Percentiles rank a stretch among this genome's conserved stretches.
These are phyloP conservation scores for Papilio polyxenes DNA, from an alignment of 1,140 invertebrate genomes.

Conservation along the genomic window DNA sequence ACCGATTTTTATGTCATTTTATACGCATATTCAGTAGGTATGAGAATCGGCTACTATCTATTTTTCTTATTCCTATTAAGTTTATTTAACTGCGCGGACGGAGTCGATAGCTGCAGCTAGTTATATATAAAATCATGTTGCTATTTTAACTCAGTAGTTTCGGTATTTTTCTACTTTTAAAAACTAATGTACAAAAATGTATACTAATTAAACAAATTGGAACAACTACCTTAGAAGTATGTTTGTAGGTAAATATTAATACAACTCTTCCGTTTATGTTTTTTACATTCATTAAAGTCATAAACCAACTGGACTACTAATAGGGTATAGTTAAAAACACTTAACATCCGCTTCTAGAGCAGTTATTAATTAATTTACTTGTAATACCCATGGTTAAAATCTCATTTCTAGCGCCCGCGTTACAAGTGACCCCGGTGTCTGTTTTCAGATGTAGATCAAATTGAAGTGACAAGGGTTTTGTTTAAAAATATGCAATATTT, in stretches of 20 bases:
- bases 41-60: too few species aligned
- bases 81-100: too few species aligned
- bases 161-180: too few species aligned
- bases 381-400: slow-evolving; percentile 70
- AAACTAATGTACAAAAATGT: too few species aligned
- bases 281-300: slow-evolving; percentile 40
- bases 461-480: slow-evolving; percentile 41
- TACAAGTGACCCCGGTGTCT: slow-evolving; percentile 49
- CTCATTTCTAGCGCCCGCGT: slow-evolving; percentile 60
- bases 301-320: slow-evolving; percentile 37
- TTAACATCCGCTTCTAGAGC: slow-evolving; percentile 45
- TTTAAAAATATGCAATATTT: background rate
- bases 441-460: slow-evolving; percentile 33
- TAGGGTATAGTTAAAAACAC: slow-evolving; percentile 40
- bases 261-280: background rate
- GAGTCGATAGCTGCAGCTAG: too few species aligned
- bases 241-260: slow-evolving; percentile 6
- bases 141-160: too few species aligned
- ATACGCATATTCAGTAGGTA: too few species aligned
- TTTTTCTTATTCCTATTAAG: too few species aligned
- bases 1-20: too few species aligned
- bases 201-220: too few species aligned
- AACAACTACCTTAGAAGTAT: background rate
- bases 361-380: slow-evolving; percentile 73
- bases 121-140: too few species aligned